A percentile compares a stretch with the other conserved stretches of the same genome.
These are phyloP conservation scores for Paradoxurus hermaphroditus DNA, from an alignment of 2,113 vertebrate species.

Conservation along the genomic window DNA sequence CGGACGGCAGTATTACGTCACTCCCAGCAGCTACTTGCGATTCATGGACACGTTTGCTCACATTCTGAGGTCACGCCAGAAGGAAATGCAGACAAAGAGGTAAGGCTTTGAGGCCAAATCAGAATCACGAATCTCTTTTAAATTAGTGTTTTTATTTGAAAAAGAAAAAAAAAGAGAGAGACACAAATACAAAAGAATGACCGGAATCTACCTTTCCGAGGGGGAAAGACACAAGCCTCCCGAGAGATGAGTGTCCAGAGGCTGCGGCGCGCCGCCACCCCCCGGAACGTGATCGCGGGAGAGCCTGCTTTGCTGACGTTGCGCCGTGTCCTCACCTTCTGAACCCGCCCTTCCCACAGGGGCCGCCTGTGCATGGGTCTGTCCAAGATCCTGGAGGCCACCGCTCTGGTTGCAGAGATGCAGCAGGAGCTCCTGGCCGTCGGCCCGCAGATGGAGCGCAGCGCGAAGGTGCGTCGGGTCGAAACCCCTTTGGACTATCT, in stretches of 20 bases:
- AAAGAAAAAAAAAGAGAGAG: background rate
- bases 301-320: background rate
- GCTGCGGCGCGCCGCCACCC: background rate
- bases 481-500: background rate
- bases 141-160: background rate
- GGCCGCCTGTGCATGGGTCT: conserved; percentile 70
- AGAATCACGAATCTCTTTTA: background rate
- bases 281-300: background rate
- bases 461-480: conserved; percentile 54
- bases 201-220: background rate
- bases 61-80: conserved; percentile 33
- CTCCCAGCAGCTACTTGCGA: conserved; percentile 69
- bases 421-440: conserved; percentile 73
- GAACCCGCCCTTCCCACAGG: conserved; percentile 43
- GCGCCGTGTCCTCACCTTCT: background rate
- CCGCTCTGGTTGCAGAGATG: conserved; percentile 69
- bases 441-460: conserved; percentile 78
- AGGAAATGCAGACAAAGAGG: conserved; percentile 62
- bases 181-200: background rate
- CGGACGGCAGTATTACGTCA: conserved; percentile 57
- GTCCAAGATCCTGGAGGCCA: conserved; percentile 75
- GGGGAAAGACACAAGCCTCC: background rate
- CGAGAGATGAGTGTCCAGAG: background rate
- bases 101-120: conserved; percentile 31
- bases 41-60: conserved; percentile 74